phyloP scores from a whole-genome alignment of 2,888 invertebrate species.

The Clivina fossor region DNA sequence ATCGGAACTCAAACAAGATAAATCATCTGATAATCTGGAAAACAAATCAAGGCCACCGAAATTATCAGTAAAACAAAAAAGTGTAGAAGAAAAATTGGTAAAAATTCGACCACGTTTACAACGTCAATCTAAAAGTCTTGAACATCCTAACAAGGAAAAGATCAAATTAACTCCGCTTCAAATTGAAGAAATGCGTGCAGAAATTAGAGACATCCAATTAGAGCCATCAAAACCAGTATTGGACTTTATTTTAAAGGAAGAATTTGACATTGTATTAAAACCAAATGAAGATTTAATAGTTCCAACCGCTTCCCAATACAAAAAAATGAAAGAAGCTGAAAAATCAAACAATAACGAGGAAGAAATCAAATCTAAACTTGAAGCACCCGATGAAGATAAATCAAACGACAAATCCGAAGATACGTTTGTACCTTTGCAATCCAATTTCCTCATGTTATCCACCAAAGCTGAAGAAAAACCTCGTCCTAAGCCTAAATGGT shows the following conservation, averaged over 20 bases:
- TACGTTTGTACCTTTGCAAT: slow-evolving; percentile 51
- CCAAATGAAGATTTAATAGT: slow-evolving; percentile 26
- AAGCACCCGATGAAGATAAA: slow-evolving; percentile 18
- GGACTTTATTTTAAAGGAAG: slow-evolving; percentile 29
- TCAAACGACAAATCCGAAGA: slow-evolving; percentile 48
- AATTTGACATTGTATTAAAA: slow-evolving; percentile 24
- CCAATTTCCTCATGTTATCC: slow-evolving; percentile 48
- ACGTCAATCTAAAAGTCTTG: slow-evolving; percentile 34
- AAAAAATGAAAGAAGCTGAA: slow-evolving; percentile 23
- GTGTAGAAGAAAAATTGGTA: slow-evolving; percentile 44
- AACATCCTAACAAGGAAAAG: slow-evolving; percentile 48
- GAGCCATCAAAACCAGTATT: slow-evolving; percentile 17
- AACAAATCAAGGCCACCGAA: slow-evolving; percentile 20
- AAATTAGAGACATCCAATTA: slow-evolving; percentile 8
- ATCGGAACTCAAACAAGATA: slow-evolving; percentile 42
- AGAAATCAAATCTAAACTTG: slow-evolving; percentile 19
- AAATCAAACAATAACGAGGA: slow-evolving; percentile 20
- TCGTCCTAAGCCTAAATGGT: slow-evolving; percentile 50
- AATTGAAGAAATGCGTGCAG: slow-evolving; percentile 20
- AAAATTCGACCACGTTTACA: slow-evolving; percentile 36
- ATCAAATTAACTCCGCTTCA: slow-evolving; percentile 25
- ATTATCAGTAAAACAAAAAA: slow-evolving; percentile 41
- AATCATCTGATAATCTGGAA: slow-evolving; percentile 40
- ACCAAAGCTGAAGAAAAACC: slow-evolving; percentile 51
- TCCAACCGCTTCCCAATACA: slow-evolving; percentile 21